Base-by-base conservation (phyloP, 2,888 invertebrate genomes). In the Heteropelma amictum region DNA sequence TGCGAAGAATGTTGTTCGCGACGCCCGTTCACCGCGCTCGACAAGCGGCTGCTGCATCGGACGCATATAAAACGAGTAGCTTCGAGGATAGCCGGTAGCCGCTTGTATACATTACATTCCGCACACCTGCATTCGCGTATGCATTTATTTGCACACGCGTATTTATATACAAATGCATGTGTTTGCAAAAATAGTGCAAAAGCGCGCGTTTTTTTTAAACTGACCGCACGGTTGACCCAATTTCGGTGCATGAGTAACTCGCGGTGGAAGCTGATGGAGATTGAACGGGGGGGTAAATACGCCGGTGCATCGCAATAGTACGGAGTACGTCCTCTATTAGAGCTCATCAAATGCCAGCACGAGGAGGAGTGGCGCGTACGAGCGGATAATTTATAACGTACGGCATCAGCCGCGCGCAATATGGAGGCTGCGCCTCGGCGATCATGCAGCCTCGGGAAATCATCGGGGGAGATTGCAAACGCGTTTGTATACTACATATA, bases 331-430 rank as follows among this genome's bases (percentile, higher is more conserved):
- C 70, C 70, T 70, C 74, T 47, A 70, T 70, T 65, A 70, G 74
- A 70, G 60, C 60, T 75, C 74, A 75, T 75, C 70, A 75, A 75
- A 75, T 75, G 65, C 70, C 74, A 70, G 35, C 58, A 49, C 54
- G 65, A 75, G 74, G 74, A 75, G 74, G 65, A 65, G n/a, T n/a
- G n/a, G n/a, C n/a, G 74, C 74, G 30, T 47, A 64, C 49, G 64
- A 33, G 12, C 58, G 26, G 60, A 26, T 65, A 75, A 75, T 75
- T 75, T 75, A 70, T 75, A 70, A 65, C 70, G 54, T 45, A 47
- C 49, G 40, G 19, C 47, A n/a, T n/a, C n/a, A n/a, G 35, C 38
- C 17, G 45, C 42, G n/a, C 33, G n/a, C 38, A 2, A 33, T 17
- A 10, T 30, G 60, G 45, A 35, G 45, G 65, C 49, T n/a, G n/a